phyloP scores from a whole-genome alignment of 2,888 invertebrate species.

The Agonopterix subpropinquella region DNA sequence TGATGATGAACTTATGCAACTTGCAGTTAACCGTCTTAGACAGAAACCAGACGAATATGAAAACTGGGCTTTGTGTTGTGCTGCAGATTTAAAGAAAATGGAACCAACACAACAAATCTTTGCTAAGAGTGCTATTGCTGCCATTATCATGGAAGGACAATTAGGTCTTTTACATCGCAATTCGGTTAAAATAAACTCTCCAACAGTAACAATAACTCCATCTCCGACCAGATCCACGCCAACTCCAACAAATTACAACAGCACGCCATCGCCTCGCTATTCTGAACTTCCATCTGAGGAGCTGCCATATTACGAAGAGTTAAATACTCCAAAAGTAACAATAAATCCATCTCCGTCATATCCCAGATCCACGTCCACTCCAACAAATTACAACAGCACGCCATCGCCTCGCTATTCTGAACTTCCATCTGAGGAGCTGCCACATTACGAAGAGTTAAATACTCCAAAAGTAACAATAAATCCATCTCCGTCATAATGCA shows the following conservation, averaged over 20 bases:
- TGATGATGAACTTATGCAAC: too few relatives aligned
- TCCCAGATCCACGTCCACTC: constrained; percentile 12
- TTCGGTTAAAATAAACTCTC: constrained; percentile 29
- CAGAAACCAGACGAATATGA: too few relatives aligned
- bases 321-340: constrained; percentile 11
- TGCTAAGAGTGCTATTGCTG: constrained; percentile 56
- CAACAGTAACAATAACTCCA: constrained; percentile 10
- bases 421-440: constrained; percentile 7
- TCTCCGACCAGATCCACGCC: constrained; percentile 11
- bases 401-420: constrained; percentile 14
- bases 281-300: constrained; percentile 9
- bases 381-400: constrained; percentile 13
- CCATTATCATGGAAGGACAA: constrained; percentile 58
- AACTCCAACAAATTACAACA: constrained; percentile 12
- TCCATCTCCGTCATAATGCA: constrained; percentile 12
- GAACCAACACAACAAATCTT: constrained; percentile 52
- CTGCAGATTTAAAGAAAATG: constrained; percentile 32
- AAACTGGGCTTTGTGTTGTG: too few relatives aligned
- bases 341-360: constrained; percentile 12
- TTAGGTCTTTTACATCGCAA: constrained; percentile 53
- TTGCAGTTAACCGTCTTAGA: too few relatives aligned
- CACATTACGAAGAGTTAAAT: constrained; percentile 9
- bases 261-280: constrained; percentile 13
- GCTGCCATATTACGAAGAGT: not conserved
- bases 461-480: constrained; percentile 9